phyloP scores from a whole-genome alignment of 2,797 vertebrate genomes.

The Heteromormyrus szaboi region DNA sequence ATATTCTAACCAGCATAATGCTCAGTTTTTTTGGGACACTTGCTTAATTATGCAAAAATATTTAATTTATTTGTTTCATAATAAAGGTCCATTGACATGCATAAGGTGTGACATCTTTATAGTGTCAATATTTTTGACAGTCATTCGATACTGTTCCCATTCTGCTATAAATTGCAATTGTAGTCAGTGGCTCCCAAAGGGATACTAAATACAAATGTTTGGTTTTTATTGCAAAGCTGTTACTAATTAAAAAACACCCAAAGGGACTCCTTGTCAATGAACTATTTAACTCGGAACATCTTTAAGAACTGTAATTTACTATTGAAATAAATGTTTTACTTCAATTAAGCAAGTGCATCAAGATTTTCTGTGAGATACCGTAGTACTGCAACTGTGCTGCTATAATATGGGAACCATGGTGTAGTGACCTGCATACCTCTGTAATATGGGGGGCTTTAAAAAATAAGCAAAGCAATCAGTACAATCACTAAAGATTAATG shows the following conservation, averaged over 20 bases:
- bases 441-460: not conserved
- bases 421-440: not conserved
- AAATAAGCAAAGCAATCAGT: not conserved
- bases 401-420: not conserved
- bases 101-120: not conserved
- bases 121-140: not conserved
- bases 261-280: not conserved
- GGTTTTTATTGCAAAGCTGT: not conserved
- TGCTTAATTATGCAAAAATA: not conserved
- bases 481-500: not conserved
- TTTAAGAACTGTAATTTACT: not conserved
- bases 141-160: not conserved
- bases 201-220: not conserved
- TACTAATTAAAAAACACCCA: not conserved
- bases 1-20: not conserved
- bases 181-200: not conserved
- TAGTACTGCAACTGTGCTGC: not conserved
- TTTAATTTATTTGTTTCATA: not conserved
- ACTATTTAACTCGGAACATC: not conserved
- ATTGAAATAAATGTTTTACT: not conserved
- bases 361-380: not conserved
- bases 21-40: not conserved
- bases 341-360: not conserved
- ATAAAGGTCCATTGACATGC: not conserved
- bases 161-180: not conserved